phyloP scores from a whole-genome alignment of 2,888 invertebrate species.

The Himalopsyche anomala region DNA sequence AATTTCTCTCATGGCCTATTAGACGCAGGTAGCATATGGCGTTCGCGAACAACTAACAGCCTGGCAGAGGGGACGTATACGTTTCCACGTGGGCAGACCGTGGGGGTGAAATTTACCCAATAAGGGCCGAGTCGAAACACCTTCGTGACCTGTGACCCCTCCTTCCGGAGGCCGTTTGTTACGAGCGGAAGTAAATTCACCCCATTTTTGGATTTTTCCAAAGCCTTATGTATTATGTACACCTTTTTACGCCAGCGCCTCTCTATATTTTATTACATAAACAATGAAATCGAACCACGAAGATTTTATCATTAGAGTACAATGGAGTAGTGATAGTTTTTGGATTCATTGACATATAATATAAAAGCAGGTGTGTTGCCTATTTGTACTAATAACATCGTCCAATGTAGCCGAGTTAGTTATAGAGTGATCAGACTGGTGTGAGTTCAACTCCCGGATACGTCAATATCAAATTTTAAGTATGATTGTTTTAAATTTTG shows the following conservation, averaged over 20 bases:
- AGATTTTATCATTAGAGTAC: too few relatives aligned
- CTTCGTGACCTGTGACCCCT: conserved; percentile 62
- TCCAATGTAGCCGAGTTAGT: too few relatives aligned
- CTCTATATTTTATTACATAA: too few relatives aligned
- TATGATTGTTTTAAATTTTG: too few relatives aligned
- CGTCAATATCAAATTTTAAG: too few relatives aligned
- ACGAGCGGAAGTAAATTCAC: conserved; percentile 34
- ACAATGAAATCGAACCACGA: too few relatives aligned
- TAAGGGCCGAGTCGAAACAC: conserved; percentile 54
- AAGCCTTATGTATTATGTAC: conserved; percentile 14
- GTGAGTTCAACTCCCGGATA: too few relatives aligned
- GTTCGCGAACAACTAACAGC: conserved; percentile 8
- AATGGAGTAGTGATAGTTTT: too few relatives aligned
- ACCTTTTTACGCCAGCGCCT: neutral
- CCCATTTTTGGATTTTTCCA: conserved; percentile 54
- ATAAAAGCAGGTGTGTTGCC: too few relatives aligned
- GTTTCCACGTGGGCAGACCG: conserved; percentile 52
- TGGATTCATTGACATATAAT: too few relatives aligned
- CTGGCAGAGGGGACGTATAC: neutral
- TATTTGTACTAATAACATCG: too few relatives aligned
- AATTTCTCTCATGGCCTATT: conserved; percentile 4
- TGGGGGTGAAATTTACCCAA: conserved; percentile 53
- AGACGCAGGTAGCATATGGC: conserved; percentile 2
- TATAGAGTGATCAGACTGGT: too few relatives aligned
- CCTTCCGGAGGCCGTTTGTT: conserved; percentile 57